Percentiles rank a stretch among this genome's conserved stretches.
Evolutionary conservation across 2,797 vertebrate species (phyloP).

Genomic region (Carapus acus): DNA sequence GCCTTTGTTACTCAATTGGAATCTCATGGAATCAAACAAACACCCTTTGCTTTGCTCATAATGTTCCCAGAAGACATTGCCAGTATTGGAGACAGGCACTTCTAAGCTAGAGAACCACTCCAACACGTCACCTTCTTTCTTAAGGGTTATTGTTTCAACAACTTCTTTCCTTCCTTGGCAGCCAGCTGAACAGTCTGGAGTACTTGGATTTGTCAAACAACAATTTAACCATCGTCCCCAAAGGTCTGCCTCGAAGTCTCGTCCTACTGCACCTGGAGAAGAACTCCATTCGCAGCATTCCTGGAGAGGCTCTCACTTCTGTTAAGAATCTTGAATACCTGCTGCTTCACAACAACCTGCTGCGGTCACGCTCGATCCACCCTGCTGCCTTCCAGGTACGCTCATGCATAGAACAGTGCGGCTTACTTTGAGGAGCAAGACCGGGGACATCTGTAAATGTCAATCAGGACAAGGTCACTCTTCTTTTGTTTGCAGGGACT

Average conservation of each 20-base stretch:
- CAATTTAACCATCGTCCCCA: conserved; percentile 86
- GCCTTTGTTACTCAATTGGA: too few relatives aligned
- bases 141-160: neutral
- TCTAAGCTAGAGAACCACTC: too few relatives aligned
- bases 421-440: neutral
- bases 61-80: too few relatives aligned
- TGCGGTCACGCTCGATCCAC: conserved; percentile 86
- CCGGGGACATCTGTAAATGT: too few relatives aligned
- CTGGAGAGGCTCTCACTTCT: conserved; percentile 78
- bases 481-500: conserved; percentile 68
- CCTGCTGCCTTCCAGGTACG: conserved; percentile 77
- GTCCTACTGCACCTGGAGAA: conserved; percentile 94
- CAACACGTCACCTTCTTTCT: neutral
- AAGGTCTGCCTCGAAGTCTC: conserved; percentile 86
- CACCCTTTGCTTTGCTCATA: too few relatives aligned
- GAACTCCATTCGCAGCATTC: conserved; percentile 84
- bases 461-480: neutral
- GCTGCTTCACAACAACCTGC: conserved; percentile 92
- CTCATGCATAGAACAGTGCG: neutral
- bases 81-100: too few relatives aligned
- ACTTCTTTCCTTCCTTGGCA: conserved; percentile 29
- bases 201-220: conserved; percentile 96
- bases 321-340: conserved; percentile 91
- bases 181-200: conserved; percentile 85
- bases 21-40: too few relatives aligned